Evolutionary conservation across 2,797 vertebrate genomes (phyloP), one percentile per base, ranked within the genome.

Genomic region (Urocyon cinereoargenteus): DNA sequence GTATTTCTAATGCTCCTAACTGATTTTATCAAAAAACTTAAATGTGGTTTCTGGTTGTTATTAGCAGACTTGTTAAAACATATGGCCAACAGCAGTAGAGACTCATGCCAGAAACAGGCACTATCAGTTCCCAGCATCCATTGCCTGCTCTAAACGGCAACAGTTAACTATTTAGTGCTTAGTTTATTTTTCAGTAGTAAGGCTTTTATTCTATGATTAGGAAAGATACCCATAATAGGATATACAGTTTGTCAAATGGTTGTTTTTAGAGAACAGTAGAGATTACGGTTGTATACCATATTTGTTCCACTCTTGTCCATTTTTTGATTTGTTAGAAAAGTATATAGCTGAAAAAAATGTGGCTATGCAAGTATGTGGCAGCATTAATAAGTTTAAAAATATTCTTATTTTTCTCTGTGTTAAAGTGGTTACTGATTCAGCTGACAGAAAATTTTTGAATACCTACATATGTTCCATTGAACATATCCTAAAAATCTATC

Each of bases 41-140:
- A 98, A 96, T 98, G 96, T 96, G 93, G 93, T 98, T 98, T 98
- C 98, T 97, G 97, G 96, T 98, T 98, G 95, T 97, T 97, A 98
- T 98, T 98, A 98, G 97, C 92, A 97, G 92, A 96, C 68, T 93
- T 98, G 90, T 97, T 98, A 90, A 93, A 98, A 97, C 98, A 98
- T 98, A 94, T 98, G 98, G 98, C 96, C 87, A 96, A 95, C 96
- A 98, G 98, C 98, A 97, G 96, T 31, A 86, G 96, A 97, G 94
- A 81, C 57, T 95, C 90, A n/a, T 66, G 53, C 91, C 83, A 93
- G 59, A 64, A 97, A 68, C 62, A 96, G 91, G 87, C 89, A 95
- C 97, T 91, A 62, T 96, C 87, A 53, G 4, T 87, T 94, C 59
- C 87, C 28, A 91, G 92, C 97, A 75, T 97, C 95, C 92, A 57